Evolutionary conservation across 2,888 invertebrate genomes (phyloP).

Genomic region (Drosophila stalkeri): DNA sequence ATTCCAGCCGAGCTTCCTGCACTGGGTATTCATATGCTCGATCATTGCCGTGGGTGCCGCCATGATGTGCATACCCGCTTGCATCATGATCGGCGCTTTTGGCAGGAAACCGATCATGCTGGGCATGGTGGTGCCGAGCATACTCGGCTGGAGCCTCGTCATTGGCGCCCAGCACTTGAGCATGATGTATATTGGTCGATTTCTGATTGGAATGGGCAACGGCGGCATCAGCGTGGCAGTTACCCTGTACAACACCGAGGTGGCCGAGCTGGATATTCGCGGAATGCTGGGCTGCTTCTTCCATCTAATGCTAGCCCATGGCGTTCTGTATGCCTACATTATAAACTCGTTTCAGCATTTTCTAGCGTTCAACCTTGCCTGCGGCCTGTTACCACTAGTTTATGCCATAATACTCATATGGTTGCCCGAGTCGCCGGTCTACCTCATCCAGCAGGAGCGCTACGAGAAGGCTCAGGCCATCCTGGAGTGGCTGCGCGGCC

Average conservation of each 20-base stretch:
- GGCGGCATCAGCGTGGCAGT: slow-evolving; percentile 92
- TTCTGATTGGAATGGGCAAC: slow-evolving; percentile 66
- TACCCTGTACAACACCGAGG: slow-evolving; percentile 93
- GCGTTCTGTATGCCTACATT: slow-evolving; percentile 90
- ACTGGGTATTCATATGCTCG: slow-evolving; percentile 85
- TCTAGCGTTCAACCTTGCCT: slow-evolving; percentile 41
- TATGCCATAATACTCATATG: slow-evolving; percentile 89
- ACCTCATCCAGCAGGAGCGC: slow-evolving; percentile 87
- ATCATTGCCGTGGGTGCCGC: slow-evolving; percentile 89
- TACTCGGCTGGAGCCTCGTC: slow-evolving; percentile 89
- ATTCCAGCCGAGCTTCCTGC: not conserved
- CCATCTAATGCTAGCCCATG: slow-evolving; percentile 92
- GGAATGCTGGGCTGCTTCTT: slow-evolving; percentile 93
- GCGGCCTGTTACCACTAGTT: slow-evolving; percentile 86
- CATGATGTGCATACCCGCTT: slow-evolving; percentile 89
- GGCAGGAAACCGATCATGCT: slow-evolving; percentile 88
- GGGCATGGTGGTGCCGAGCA: slow-evolving; percentile 86
- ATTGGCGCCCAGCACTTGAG: slow-evolving; percentile 87
- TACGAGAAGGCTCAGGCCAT: slow-evolving; percentile 85
- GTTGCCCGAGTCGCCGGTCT: slow-evolving; percentile 93
- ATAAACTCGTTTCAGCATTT: slow-evolving; percentile 84
- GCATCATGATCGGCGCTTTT: slow-evolving; percentile 87
- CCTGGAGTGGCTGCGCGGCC: slow-evolving; percentile 89
- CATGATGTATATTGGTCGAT: slow-evolving; percentile 68
- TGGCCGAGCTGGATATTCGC: slow-evolving; percentile 91